These are phyloP conservation scores for Imbricaverruca yamaguchii DNA, from an alignment of 2,888 invertebrate genomes.

Conservation along the genomic window DNA sequence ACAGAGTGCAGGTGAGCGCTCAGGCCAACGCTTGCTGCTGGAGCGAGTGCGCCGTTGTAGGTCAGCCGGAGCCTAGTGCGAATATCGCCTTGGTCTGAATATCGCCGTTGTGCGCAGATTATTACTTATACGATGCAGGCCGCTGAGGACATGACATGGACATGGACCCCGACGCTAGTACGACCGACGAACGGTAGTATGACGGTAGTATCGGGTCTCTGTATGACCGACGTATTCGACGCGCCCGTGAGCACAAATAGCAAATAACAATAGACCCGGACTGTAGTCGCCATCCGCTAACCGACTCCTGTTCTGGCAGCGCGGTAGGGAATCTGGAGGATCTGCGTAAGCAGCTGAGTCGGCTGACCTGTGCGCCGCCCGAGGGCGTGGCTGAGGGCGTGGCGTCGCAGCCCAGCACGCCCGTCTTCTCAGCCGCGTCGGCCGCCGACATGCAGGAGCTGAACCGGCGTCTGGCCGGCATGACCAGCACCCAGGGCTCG, in stretches of 20 bases:
- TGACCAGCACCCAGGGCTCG: neutral
- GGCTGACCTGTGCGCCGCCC: neutral
- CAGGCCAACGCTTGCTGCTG: neutral
- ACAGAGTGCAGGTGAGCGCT: conserved; percentile 3
- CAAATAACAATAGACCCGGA: too few species aligned
- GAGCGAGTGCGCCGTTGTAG: neutral
- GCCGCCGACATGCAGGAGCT: neutral
- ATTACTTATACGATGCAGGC: too few species aligned
- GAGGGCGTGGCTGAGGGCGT: neutral
- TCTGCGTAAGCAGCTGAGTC: conserved; percentile 14
- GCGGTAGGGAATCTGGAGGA: conserved; percentile 2
- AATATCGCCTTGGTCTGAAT: too few species aligned
- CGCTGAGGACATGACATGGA: too few species aligned
- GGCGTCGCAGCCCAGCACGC: neutral
- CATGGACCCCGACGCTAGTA: too few species aligned
- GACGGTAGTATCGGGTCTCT: neutral
- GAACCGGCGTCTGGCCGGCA: conserved; percentile 17
- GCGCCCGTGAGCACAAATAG: neutral
- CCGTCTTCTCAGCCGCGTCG: neutral
- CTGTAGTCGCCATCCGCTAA: too few species aligned
- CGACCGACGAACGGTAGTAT: neutral
- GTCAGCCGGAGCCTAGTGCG: too few species aligned
- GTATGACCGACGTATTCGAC: neutral
- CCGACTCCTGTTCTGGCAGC: neutral
- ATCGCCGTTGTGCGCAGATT: too few species aligned